Conservation (phyloP, 2,888 invertebrate genomes). For the Drosophila kuntzei region DNA sequence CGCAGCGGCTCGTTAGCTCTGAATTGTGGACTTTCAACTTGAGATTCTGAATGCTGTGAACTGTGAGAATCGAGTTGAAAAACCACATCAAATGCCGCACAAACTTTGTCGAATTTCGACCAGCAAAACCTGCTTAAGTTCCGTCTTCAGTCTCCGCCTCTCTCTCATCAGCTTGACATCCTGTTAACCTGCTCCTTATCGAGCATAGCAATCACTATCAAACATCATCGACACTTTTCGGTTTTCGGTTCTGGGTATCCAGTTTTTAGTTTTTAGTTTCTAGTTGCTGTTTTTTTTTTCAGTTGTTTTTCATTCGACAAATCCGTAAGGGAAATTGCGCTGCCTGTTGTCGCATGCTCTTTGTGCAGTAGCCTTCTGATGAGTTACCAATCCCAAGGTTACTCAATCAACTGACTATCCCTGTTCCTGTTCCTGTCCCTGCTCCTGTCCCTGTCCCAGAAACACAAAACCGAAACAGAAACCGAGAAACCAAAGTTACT, state of each 20-base stretch:
- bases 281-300: slow-evolving; percentile 22
- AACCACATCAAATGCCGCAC: slow-evolving; percentile 61
- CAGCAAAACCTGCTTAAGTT: slow-evolving; percentile 15
- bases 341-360: slow-evolving; percentile 61
- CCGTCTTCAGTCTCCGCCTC: neutral
- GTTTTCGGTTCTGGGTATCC: no score
- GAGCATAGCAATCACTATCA: slow-evolving; percentile 60
- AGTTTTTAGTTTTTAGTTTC: neutral
- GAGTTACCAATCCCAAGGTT: slow-evolving; percentile 71
- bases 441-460: neutral
- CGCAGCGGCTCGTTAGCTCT: slow-evolving; percentile 44
- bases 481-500: slow-evolving; percentile 38
- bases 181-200: slow-evolving; percentile 22
- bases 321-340: slow-evolving; percentile 60
- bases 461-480: neutral
- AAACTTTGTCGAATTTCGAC: slow-evolving; percentile 24
- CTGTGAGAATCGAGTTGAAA: slow-evolving; percentile 2
- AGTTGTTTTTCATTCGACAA: slow-evolving; percentile 33
- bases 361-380: slow-evolving; percentile 55
- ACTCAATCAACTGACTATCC: slow-evolving; percentile 67
- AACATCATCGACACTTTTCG: slow-evolving; percentile 65
- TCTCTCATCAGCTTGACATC: neutral
- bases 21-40: slow-evolving; percentile 22
- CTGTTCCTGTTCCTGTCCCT: neutral
- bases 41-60: neutral